Percentiles rank a stretch among this genome's conserved stretches.
Conservation (phyloP, 2,797 vertebrate genomes). For the Taeniopygia guttata region DNA sequence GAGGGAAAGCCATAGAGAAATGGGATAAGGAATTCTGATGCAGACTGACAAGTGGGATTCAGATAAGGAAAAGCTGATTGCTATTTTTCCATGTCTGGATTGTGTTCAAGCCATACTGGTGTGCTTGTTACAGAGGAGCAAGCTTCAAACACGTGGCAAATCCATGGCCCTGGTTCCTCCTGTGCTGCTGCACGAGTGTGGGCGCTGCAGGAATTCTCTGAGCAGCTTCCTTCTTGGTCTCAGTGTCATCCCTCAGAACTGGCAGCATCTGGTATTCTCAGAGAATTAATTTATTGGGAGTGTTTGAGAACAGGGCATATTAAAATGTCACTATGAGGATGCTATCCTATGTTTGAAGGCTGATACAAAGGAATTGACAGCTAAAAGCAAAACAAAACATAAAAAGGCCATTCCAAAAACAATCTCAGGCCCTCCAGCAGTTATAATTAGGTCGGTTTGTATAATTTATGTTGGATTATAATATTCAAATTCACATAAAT, state of each 20-base stretch:
- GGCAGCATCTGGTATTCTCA: neutral
- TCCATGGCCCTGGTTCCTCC: fast-evolving
- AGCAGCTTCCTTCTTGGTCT: neutral
- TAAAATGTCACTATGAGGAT: neutral
- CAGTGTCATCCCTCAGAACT: neutral
- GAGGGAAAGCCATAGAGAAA: neutral
- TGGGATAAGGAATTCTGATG: neutral
- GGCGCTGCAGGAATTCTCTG: neutral
- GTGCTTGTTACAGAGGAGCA: neutral
- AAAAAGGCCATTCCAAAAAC: neutral
- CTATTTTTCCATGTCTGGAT: fast-evolving
- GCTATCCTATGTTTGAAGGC: neutral
- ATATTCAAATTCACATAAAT: neutral
- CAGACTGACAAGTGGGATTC: neutral
- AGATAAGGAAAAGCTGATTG: neutral
- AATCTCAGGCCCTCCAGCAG: neutral
- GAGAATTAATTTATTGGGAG: neutral
- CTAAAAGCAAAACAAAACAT: neutral
- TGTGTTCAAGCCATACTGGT: neutral
- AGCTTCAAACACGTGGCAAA: neutral
- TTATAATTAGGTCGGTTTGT: neutral
- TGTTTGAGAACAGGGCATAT: neutral
- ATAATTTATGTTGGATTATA: neutral
- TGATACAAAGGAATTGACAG: neutral
- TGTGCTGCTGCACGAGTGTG: fast-evolving